Conservation (phyloP, 2,797 vertebrate species). For the Salarias fasciatus region DNA sequence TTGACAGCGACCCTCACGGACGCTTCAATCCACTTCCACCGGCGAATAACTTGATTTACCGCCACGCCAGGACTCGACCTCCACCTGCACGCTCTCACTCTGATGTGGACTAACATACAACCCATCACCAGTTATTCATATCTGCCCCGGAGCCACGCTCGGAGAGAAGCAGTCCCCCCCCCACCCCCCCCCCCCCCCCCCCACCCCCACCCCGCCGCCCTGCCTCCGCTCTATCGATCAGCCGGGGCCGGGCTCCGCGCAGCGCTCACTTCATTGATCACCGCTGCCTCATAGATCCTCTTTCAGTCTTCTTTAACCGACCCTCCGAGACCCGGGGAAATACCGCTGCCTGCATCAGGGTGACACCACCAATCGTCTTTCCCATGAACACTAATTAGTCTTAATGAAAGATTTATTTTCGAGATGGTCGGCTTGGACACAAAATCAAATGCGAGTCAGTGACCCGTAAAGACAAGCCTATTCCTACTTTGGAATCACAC, state of each 20-base stretch:
- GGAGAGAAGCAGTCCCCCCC: not conserved
- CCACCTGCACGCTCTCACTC: slow-evolving; percentile 14
- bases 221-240: slow-evolving; percentile 60
- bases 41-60: slow-evolving; percentile 30
- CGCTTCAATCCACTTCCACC: slow-evolving; percentile 4
- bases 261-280: slow-evolving; percentile 70
- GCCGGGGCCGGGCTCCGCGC: slow-evolving; percentile 29
- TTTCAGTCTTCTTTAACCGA: slow-evolving; percentile 49
- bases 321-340: slow-evolving; percentile 58
- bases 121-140: slow-evolving; percentile 41
- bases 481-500: slow-evolving; percentile 10
- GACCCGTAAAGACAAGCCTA: slow-evolving; percentile 9
- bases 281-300: slow-evolving; percentile 50
- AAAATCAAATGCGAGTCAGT: slow-evolving; percentile 47
- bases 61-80: slow-evolving; percentile 27
- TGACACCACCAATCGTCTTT: slow-evolving; percentile 50
- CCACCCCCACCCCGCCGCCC: not conserved
- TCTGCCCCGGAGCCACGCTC: slow-evolving; percentile 27
- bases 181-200: too few species aligned
- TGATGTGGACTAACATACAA: slow-evolving; percentile 23
- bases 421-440: slow-evolving; percentile 29
- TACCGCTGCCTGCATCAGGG: slow-evolving; percentile 37
- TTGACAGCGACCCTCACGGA: slow-evolving; percentile 3
- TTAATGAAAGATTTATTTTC: slow-evolving; percentile 59
- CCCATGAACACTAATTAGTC: slow-evolving; percentile 63